Evolutionary conservation across 2,888 invertebrate genomes (phyloP).

Genomic region (Drosophila mercatorum): DNA sequence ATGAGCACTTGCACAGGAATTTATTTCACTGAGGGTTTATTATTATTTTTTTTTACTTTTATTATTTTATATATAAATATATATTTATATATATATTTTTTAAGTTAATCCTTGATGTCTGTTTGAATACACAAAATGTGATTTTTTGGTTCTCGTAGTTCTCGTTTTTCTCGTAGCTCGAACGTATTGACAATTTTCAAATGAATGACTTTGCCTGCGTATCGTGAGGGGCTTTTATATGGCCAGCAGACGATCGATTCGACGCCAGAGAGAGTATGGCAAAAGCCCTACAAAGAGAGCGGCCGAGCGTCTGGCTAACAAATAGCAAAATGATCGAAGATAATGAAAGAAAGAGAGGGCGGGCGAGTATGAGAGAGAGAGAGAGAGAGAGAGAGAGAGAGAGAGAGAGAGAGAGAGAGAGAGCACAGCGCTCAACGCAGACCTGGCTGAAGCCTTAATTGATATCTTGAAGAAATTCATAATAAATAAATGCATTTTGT

Average conservation of each 20-base stretch:
- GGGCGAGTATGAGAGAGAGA: neutral
- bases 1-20: neutral
- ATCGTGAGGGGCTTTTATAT: conserved; percentile 74
- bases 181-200: conserved; percentile 76
- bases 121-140: neutral
- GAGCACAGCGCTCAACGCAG: neutral
- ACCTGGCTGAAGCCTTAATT: conserved; percentile 27
- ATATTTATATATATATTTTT: neutral
- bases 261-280: conserved; percentile 1
- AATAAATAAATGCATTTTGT: conserved; percentile 33
- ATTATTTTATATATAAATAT: no score
- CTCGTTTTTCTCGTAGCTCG: conserved; percentile 52
- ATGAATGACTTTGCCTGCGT: conserved; percentile 72
- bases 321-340: conserved; percentile 23
- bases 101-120: neutral
- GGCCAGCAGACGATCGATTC: conserved; percentile 29
- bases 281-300: conserved; percentile 24
- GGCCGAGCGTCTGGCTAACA: conserved; percentile 24
- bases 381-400: neutral
- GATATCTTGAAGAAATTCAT: conserved; percentile 22
- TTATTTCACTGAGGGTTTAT: neutral
- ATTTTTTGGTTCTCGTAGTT: neutral
- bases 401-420: neutral
- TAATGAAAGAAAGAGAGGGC: neutral
- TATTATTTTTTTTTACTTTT: neutral